Conservation (phyloP, 1,140 invertebrate genomes). For the Aporrectodea caliginosa region DNA sequence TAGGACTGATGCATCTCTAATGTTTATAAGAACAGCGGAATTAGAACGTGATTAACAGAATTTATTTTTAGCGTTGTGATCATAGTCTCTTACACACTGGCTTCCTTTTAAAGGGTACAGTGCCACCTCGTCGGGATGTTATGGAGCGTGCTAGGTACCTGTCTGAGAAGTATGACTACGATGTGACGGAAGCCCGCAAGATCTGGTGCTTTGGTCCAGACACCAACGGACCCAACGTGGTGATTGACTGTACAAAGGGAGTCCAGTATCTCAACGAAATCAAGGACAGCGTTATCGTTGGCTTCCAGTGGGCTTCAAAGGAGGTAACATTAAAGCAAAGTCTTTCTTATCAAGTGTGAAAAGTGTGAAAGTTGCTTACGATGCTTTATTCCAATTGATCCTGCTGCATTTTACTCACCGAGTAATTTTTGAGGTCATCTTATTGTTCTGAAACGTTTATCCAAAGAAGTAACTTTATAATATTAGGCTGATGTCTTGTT, state of each 20-base stretch:
- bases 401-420: too few relatives aligned
- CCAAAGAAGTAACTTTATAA: too few relatives aligned
- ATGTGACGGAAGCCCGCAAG: slow-evolving; percentile 95
- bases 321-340: too few relatives aligned
- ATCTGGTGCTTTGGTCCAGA: slow-evolving; percentile 99
- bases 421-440: too few relatives aligned
- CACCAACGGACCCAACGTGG: slow-evolving; percentile 92
- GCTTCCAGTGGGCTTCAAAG: slow-evolving; percentile 99
- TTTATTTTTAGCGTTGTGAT: too few relatives aligned
- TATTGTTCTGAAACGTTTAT: too few relatives aligned
- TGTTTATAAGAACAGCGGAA: background rate
- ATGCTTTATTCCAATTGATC: too few relatives aligned
- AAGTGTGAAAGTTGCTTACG: too few relatives aligned
- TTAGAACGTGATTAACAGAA: too few relatives aligned
- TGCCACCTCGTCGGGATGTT: slow-evolving; percentile 93
- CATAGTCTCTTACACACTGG: background rate
- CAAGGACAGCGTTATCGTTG: slow-evolving; percentile 91
- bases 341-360: too few relatives aligned
- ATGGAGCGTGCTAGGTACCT: slow-evolving; percentile 90
- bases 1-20: background rate
- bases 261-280: slow-evolving; percentile 96
- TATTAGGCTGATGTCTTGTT: too few relatives aligned
- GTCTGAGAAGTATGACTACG: slow-evolving; percentile 92
- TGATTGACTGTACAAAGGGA: slow-evolving; percentile 97
- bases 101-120: slow-evolving; percentile 63